Evolutionary conservation across 2,113 vertebrate species (phyloP).

Genomic region (Phasianus colchicus): DNA sequence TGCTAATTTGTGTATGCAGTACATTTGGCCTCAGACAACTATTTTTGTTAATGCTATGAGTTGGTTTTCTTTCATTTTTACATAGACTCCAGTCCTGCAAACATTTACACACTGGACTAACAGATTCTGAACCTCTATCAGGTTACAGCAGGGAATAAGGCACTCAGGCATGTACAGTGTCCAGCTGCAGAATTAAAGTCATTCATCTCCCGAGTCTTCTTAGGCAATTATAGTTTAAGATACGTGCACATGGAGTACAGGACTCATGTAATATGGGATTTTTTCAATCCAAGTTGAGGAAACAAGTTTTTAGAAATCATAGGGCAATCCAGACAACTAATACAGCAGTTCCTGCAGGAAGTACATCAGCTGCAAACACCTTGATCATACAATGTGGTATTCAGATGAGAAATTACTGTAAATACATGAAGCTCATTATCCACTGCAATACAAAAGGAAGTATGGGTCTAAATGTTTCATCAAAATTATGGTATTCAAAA

Average conservation of each 20-base stretch:
- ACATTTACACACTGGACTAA: slow-evolving; percentile 20
- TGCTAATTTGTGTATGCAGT: neutral
- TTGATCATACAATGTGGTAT: neutral
- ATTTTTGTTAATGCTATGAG: slow-evolving; percentile 31
- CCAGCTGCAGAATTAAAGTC: slow-evolving; percentile 13
- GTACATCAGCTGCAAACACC: neutral
- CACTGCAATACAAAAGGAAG: neutral
- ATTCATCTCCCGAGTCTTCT: slow-evolving; percentile 16
- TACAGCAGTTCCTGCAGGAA: neutral
- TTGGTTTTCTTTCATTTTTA: slow-evolving; percentile 32
- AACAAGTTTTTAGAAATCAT: neutral
- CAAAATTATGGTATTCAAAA: neutral
- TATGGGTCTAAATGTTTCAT: neutral
- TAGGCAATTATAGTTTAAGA: neutral
- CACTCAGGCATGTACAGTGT: slow-evolving; percentile 29
- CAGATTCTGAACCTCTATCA: slow-evolving; percentile 44
- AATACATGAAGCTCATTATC: neutral
- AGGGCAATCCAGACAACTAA: neutral
- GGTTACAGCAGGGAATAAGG: slow-evolving; percentile 35
- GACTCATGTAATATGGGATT: neutral
- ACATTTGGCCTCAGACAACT: neutral
- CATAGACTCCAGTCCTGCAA: neutral
- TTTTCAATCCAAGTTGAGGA: neutral
- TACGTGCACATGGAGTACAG: neutral
- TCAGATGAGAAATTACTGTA: neutral